Percentiles rank a stretch among this genome's conserved stretches.
These are phyloP conservation scores for Anas platyrhynchos DNA, from an alignment of 2,113 vertebrate genomes.

Conservation along the genomic window DNA sequence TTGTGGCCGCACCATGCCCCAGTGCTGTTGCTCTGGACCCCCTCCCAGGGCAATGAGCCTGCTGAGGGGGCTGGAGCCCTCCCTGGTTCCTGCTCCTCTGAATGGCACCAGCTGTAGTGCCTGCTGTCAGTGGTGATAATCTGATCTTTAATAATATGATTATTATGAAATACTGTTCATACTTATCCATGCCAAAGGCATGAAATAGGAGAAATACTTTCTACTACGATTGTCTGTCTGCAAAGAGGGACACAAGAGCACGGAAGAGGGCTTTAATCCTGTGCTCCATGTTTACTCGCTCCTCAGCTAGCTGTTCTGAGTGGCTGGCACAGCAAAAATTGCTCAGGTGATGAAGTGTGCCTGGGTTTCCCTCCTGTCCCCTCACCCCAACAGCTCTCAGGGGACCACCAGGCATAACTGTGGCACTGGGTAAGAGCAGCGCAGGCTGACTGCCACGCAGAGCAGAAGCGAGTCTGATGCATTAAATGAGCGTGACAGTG, in stretches of 20 bases:
- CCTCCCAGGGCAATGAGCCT: not conserved
- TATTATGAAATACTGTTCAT: slow-evolving; percentile 32
- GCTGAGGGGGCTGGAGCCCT: not conserved
- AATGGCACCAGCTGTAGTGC: accelerated
- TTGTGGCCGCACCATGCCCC: not conserved
- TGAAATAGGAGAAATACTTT: slow-evolving; percentile 23
- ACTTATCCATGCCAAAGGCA: slow-evolving; percentile 10
- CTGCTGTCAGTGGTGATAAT: not conserved
- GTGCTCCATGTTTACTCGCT: accelerated
- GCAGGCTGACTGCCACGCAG: not conserved
- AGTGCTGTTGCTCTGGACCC: not conserved
- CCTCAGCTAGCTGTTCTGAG: accelerated
- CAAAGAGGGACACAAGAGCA: not conserved
- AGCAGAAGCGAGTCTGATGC: not conserved
- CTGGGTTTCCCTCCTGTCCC: not conserved
- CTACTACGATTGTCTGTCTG: not conserved
- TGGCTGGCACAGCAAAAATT: accelerated
- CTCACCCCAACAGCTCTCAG: accelerated
- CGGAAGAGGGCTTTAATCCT: not conserved
- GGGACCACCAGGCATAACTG: not conserved
- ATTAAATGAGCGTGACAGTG: not conserved
- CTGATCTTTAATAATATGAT: slow-evolving; percentile 16
- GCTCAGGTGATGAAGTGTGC: not conserved
- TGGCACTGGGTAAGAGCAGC: not conserved
- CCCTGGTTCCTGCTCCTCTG: not conserved